Base-by-base conservation (phyloP, 2,113 vertebrate genomes). In the Aegotheles bennettii region DNA sequence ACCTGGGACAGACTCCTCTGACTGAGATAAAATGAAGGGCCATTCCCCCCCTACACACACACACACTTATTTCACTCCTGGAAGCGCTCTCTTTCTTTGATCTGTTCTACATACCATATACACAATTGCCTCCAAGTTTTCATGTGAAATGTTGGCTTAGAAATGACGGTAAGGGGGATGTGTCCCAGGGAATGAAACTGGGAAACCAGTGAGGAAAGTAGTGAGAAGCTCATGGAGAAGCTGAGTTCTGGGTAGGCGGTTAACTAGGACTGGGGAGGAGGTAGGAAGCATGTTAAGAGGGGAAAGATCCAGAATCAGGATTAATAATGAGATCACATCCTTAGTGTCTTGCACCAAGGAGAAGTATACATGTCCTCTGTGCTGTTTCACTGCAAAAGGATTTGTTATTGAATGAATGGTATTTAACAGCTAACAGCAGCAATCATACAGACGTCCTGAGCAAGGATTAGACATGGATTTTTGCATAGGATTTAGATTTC, bases 401-500 rank as follows among this genome's bases (percentile, higher is more conserved):
- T 94, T 91, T 96, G 85, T 84, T 89, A 69, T 53, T 77, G 81
- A 93, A 81, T 85, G 82, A 84, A 78, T 26, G 31, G 64, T 89
- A 83, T 87, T 95, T 96, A 96, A 56, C 84, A 94, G 75, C 86
- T 95, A 92, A 83, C 82, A 71, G 85, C 88, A 90, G 91, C 95
- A 96, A 96, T 94, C 59, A 56, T 8, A 81, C 38, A 81, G 81
- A 60, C 59, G 57, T 86, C 95, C 91, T 95, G 86, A 83, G 87
- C n/a, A 47, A 78, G 86, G 95, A 94, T 94, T 96, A 97, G 93
- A 63, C 84, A 92, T 15, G 95, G 90, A 76, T 92, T 94, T 97
- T 94, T 93, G 35, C 45, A 76, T 53, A 83, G 94, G 94, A 96
- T 87, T 93, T 94, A 54, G 71, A 94, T 93, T 74, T 94, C 71